Evolutionary conservation across 2,888 invertebrate species (phyloP).

Genomic region (Ligdia adustata): DNA sequence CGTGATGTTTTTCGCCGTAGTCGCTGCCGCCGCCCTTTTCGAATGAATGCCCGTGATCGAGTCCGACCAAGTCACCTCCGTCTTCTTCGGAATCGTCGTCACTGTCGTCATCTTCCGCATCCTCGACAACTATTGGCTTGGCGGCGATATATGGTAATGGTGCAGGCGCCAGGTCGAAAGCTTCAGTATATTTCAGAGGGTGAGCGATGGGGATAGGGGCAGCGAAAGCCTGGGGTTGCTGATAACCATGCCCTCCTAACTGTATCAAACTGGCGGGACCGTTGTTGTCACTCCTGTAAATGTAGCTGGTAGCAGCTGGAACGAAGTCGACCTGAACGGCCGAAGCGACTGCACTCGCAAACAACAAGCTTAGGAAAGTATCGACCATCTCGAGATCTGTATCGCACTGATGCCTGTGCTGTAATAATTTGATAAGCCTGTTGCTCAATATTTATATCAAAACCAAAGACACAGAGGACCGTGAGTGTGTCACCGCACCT

Average conservation of each 20-base stretch:
- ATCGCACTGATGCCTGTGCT: constrained; percentile 58
- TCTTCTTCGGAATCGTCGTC: constrained; percentile 55
- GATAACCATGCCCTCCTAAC: constrained; percentile 63
- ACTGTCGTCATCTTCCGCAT: constrained; percentile 57
- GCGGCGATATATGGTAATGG: constrained; percentile 69
- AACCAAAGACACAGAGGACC: constrained; percentile 69
- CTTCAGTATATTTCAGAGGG: constrained; percentile 53
- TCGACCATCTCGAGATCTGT: constrained; percentile 71
- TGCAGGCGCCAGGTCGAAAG: constrained; percentile 60
- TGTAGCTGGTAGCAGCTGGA: constrained; percentile 81
- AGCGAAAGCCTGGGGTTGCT: constrained; percentile 58
- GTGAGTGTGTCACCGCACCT: constrained; percentile 63
- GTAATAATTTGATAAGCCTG: constrained; percentile 72
- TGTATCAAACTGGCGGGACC: constrained; percentile 77
- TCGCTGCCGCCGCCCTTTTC: constrained; percentile 76
- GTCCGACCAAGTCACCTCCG: constrained; percentile 31
- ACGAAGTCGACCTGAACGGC: constrained; percentile 69
- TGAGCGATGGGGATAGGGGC: constrained; percentile 56
- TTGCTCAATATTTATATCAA: constrained; percentile 81
- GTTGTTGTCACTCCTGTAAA: constrained; percentile 76
- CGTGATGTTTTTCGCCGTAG: constrained; percentile 74
- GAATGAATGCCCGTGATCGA: constrained; percentile 47
- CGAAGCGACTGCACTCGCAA: constrained; percentile 52
- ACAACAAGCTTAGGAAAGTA: constrained; percentile 54
- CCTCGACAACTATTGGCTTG: constrained; percentile 59